Percentiles rank a stretch among this genome's conserved stretches.
phyloP scores from a whole-genome alignment of 2,888 invertebrate species.

The Papilio demoleus region DNA sequence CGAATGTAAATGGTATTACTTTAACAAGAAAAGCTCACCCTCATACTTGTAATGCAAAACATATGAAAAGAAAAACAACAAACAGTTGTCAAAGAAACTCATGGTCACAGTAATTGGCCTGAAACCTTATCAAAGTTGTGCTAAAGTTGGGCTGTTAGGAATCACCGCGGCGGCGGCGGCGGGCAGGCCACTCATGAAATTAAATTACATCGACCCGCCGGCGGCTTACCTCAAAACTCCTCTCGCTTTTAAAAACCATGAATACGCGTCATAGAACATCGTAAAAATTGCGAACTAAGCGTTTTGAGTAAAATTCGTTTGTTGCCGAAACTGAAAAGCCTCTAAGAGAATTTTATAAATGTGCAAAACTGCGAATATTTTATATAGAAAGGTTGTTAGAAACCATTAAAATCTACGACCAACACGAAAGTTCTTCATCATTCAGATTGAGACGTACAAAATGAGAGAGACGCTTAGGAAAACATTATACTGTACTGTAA shows the following conservation, averaged over 20 bases:
- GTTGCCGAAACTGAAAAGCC: not conserved
- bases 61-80: slow-evolving; percentile 27
- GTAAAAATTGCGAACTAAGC: not conserved
- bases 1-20: not conserved
- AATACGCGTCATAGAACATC: slow-evolving; percentile 49
- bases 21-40: slow-evolving; percentile 11
- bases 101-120: slow-evolving; percentile 64
- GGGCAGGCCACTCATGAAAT: slow-evolving; percentile 71
- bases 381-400: too few species aligned
- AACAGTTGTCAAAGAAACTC: slow-evolving; percentile 25
- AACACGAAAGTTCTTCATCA: too few species aligned
- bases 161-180: slow-evolving; percentile 49
- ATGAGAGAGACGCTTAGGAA: too few species aligned
- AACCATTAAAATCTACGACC: too few species aligned
- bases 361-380: too few species aligned
- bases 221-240: slow-evolving; percentile 61
- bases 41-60: slow-evolving; percentile 17
- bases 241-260: slow-evolving; percentile 62
- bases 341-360: slow-evolving; percentile 18
- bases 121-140: slow-evolving; percentile 71
- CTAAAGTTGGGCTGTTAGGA: slow-evolving; percentile 71
- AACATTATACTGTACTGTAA: too few species aligned
- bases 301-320: not conserved
- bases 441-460: too few species aligned
- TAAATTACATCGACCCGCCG: slow-evolving; percentile 70